Base-by-base conservation (phyloP, 1,140 invertebrate genomes). In the Cydia pomonella region DNA sequence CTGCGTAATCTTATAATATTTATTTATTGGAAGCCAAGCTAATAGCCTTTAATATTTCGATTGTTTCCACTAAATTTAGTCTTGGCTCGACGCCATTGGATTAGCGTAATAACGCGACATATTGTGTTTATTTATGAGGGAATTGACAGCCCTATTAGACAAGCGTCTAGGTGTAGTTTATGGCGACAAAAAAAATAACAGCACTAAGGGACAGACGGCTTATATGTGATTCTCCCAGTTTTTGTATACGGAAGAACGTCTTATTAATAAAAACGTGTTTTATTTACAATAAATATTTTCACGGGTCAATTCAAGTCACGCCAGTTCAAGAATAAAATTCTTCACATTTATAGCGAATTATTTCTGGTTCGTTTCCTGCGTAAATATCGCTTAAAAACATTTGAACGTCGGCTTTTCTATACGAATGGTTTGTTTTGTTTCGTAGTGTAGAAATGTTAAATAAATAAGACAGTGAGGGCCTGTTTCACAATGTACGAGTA, bases 361-460 rank as follows among this genome's bases (percentile, higher is more conserved):
- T 18, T 59, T 23, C 53, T 59, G 53, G 53, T 59, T 59, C 21
- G 21, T 59, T 59, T 59, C 53, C 21, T 59, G 53, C 1, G 7
- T 23, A 59, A 59, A 59, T 59, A 59, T 59, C 50, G 53, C 50
- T 53, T 50, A 50, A 50, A 50, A 50, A 59, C 18, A 59, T 59
- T 59, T 7, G n/a, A 59, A 50, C n/a, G 5, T 44, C 44, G 44
- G 16, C 44, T 50, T 50, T 6, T 50, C n/a, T 9, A 53, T 16
- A n/a, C n/a, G n/a, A n/a, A n/a, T n/a, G n/a, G n/a, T n/a, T n/a
- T n/a, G n/a, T n/a, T n/a, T n/a, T n/a, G n/a, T n/a, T n/a, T n/a
- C n/a, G n/a, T n/a, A n/a, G n/a, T n/a, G n/a, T n/a, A n/a, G n/a
- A n/a, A n/a, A n/a, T n/a, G n/a, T n/a, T n/a, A n/a, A n/a, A n/a